These are phyloP conservation scores for Vultur gryphus DNA, from an alignment of 2,797 vertebrate species.

Conservation along the genomic window DNA sequence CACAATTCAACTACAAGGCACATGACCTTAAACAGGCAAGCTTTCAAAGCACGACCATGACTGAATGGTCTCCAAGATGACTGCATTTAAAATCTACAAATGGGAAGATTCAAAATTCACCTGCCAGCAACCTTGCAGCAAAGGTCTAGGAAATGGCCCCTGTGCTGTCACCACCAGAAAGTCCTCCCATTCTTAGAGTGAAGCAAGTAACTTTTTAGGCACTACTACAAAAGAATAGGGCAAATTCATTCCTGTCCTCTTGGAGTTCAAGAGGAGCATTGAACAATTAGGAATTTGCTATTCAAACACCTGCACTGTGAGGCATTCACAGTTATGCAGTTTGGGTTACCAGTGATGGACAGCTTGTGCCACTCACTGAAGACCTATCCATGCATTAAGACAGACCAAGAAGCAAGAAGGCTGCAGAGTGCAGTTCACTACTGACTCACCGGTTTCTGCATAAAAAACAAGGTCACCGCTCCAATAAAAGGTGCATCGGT, in stretches of 20 bases:
- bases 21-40: not conserved
- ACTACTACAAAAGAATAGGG: not conserved
- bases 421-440: not conserved
- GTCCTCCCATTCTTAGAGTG: not conserved
- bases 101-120: not conserved
- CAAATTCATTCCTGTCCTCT: not conserved
- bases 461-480: conserved; percentile 92
- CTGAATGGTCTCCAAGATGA: not conserved
- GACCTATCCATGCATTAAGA: not conserved
- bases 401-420: not conserved
- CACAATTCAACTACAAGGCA: not conserved
- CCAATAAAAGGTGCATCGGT: conserved; percentile 87
- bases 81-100: not conserved
- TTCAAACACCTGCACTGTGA: not conserved
- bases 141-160: not conserved
- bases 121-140: not conserved
- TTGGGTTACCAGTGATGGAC: not conserved
- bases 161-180: not conserved
- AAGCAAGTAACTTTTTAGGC: not conserved
- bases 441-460: conserved; percentile 88
- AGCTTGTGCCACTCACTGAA: not conserved
- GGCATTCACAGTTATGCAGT: not conserved
- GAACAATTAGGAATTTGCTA: not conserved
- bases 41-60: not conserved
- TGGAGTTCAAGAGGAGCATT: not conserved